These are phyloP conservation scores for Sphaeramia orbicularis DNA, from an alignment of 2,797 vertebrate species.

Conservation along the genomic window DNA sequence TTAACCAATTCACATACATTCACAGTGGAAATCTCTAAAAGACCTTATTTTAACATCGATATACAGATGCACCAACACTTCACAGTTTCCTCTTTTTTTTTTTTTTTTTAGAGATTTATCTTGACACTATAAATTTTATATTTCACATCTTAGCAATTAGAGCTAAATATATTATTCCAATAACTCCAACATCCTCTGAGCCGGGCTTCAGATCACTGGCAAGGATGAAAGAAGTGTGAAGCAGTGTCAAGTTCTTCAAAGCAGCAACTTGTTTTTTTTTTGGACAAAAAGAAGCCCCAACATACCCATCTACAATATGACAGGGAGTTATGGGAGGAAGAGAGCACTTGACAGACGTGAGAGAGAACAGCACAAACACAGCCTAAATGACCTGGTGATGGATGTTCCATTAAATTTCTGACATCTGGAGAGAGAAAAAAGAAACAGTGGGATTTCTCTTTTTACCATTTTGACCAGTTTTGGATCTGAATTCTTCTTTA, in stretches of 20 bases:
- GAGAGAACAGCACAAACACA: constrained; percentile 4
- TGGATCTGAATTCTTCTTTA: no score
- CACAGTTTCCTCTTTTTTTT: neutral
- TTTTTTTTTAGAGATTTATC: constrained; percentile 13
- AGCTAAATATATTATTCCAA: constrained; percentile 57
- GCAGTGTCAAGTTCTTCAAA: constrained; percentile 65
- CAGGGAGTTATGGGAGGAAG: constrained; percentile 18
- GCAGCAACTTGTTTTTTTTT: constrained; percentile 30
- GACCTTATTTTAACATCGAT: neutral
- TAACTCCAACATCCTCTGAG: constrained; percentile 56
- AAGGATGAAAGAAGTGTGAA: constrained; percentile 59
- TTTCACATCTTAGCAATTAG: constrained; percentile 54
- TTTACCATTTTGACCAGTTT: no score
- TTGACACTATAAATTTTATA: constrained; percentile 23
- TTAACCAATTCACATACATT: neutral
- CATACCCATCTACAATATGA: constrained; percentile 20
- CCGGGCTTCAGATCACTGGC: constrained; percentile 44
- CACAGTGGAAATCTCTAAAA: neutral
- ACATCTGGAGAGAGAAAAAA: constrained; percentile 28
- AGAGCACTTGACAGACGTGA: constrained; percentile 17
- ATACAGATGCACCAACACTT: neutral
- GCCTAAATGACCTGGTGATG: constrained; percentile 32
- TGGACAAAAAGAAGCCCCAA: constrained; percentile 25
- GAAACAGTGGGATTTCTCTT: neutral
- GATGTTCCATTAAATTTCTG: constrained; percentile 40